Evolutionary conservation across 1,140 invertebrate genomes (phyloP), one percentile per base, ranked within the genome.

Genomic region (Anoplolepis gracilipes): DNA sequence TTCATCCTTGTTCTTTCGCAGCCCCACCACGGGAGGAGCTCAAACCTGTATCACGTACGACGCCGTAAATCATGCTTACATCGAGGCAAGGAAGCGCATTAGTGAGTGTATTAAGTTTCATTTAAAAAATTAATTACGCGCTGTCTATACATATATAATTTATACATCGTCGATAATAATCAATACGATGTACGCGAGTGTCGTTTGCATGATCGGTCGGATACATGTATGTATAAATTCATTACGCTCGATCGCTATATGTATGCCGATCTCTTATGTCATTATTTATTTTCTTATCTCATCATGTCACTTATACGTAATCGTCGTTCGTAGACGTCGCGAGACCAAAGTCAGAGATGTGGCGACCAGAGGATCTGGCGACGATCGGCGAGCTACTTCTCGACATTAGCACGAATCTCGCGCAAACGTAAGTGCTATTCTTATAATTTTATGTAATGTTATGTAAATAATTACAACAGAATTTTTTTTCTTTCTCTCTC

Each of bases 21-120:
- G 97, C 76, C 95, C 96, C 61, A 96, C 97, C 28, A 73, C 91
- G 77, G 96, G 96, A 87, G 97, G 96, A 57, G 96, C 97, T 67
- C 96, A 97, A 85, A 97, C 97, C 30, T 99, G 98, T 94, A 98
- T 99, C 91, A 98, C 98, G 16, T 98, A 98, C 93, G 97, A 98
- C 90, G 98, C 98, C 46, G 96, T 99, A 70, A 98, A 99, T 95
- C 96, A 97, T 84, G 98, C 98, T 49, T 98, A 98, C 94, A 93
- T 97, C 72, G 97, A 98, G 92, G 98, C 98, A 19, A 96, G 97
- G 88, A 97, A 98, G 93, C 96, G 97, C 95, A 97, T 98, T 91
- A 96, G 97, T 97, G 96, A 97, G 97, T 96, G 39, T 59, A 70
- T 62, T 13, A 64, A 39, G 69, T 70, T 64, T 46, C 30, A 85